Conservation (phyloP, 2,113 vertebrate species). For the Zosterops hypoxanthus region DNA sequence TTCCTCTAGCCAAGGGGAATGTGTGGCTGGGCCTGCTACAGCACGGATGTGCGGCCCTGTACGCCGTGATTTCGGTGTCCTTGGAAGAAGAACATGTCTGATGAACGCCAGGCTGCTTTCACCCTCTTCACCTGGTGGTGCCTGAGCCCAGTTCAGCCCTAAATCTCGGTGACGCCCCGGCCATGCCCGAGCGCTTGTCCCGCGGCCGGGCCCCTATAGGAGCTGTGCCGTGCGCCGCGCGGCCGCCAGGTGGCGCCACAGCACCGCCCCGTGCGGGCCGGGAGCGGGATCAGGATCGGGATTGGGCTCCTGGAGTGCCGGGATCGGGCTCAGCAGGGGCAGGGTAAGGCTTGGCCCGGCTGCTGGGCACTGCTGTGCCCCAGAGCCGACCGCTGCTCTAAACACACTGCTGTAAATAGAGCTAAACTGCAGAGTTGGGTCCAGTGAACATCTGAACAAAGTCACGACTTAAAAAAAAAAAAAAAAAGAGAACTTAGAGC, state of each 20-base stretch:
- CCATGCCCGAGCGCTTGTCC: accelerated
- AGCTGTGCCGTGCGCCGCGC: background rate
- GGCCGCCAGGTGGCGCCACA: slow-evolving; percentile 70
- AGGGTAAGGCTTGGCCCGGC: accelerated
- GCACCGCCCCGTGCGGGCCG: background rate
- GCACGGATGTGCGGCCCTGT: accelerated
- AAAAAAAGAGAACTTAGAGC: background rate
- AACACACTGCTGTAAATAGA: background rate
- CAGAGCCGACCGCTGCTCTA: accelerated
- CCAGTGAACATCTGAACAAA: background rate
- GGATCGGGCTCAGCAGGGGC: background rate
- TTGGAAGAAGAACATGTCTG: background rate
- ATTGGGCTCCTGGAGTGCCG: background rate
- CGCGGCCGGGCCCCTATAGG: accelerated
- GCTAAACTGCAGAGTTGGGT: background rate
- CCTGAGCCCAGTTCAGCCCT: accelerated
- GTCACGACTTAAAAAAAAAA: too few relatives aligned
- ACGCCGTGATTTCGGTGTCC: background rate
- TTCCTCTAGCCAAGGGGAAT: accelerated
- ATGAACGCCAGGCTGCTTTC: background rate
- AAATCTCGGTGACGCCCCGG: accelerated
- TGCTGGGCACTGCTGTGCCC: background rate
- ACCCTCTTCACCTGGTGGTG: accelerated
- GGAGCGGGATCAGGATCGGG: too few relatives aligned
- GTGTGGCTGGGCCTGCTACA: accelerated